These are phyloP conservation scores for Drosophila setifemur DNA, from an alignment of 1,140 invertebrate genomes.

Conservation along the genomic window DNA sequence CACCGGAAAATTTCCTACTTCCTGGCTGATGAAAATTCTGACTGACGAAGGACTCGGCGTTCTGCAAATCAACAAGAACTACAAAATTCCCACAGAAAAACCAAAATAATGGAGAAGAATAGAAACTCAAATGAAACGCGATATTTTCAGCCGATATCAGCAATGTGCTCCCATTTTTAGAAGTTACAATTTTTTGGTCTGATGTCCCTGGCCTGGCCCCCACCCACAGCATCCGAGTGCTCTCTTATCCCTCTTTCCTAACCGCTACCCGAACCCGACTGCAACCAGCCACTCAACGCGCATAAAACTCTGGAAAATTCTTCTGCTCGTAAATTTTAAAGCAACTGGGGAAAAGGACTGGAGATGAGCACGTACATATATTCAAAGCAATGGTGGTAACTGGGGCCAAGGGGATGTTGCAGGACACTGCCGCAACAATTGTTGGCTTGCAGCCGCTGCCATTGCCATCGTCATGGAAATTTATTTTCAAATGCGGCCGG, in stretches of 20 bases:
- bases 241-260: neutral
- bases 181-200: constrained; percentile 67
- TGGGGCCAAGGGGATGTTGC: constrained; percentile 5
- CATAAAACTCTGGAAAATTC: constrained; percentile 81
- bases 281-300: constrained; percentile 70
- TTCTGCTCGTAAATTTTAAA: constrained; percentile 79
- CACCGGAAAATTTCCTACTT: constrained; percentile 78
- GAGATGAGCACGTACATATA: constrained; percentile 14
- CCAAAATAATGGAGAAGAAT: constrained; percentile 25
- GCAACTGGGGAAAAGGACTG: constrained; percentile 44
- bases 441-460: constrained; percentile 60
- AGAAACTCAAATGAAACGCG: constrained; percentile 53
- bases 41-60: constrained; percentile 1
- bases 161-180: constrained; percentile 20
- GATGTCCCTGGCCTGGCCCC: neutral
- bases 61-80: constrained; percentile 32
- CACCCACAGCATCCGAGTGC: neutral
- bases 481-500: constrained; percentile 74
- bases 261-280: neutral
- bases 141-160: constrained; percentile 10
- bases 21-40: constrained; percentile 54
- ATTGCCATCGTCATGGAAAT: constrained; percentile 63
- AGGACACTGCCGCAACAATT: constrained; percentile 76
- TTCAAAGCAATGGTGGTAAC: neutral
- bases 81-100: neutral